Percentiles rank a stretch among this genome's conserved stretches.
Conservation (phyloP, 1,140 invertebrate genomes). For the Pissodes strobi region DNA sequence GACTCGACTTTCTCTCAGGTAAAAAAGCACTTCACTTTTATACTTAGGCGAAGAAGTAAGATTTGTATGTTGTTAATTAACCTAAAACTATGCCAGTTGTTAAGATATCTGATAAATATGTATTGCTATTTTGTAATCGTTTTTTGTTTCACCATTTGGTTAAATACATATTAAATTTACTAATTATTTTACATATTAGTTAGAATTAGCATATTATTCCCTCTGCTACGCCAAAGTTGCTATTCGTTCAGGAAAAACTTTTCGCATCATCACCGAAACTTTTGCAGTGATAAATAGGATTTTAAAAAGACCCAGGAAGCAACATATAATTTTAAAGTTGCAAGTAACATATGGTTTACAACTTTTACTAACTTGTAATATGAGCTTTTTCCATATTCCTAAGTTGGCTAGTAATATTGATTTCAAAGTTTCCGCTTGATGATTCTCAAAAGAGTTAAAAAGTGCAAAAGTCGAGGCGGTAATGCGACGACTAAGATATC, state of each 20-base stretch:
- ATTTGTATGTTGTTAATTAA: too few relatives aligned
- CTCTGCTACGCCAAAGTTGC: too few relatives aligned
- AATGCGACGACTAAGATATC: slow-evolving; percentile 12
- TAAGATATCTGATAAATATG: too few relatives aligned
- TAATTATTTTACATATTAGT: too few relatives aligned
- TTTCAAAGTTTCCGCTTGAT: slow-evolving; percentile 44
- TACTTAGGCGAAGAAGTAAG: too few relatives aligned
- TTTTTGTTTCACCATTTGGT: too few relatives aligned
- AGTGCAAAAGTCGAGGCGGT: slow-evolving; percentile 42
- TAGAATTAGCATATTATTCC: too few relatives aligned
- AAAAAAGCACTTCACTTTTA: too few relatives aligned
- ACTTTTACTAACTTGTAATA: slow-evolving; percentile 33
- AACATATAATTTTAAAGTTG: slow-evolving; percentile 34
- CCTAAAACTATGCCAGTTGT: too few relatives aligned
- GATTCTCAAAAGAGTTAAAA: slow-evolving; percentile 45
- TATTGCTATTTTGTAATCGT: too few relatives aligned
- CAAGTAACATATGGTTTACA: slow-evolving; percentile 31
- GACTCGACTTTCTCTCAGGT: too few relatives aligned
- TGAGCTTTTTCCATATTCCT: slow-evolving; percentile 30
- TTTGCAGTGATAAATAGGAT: slow-evolving; percentile 21
- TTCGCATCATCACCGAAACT: slow-evolving; percentile 17
- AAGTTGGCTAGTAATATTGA: slow-evolving; percentile 42
- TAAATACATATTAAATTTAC: too few relatives aligned
- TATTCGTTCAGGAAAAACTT: slow-evolving; percentile 1
- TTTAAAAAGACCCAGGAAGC: slow-evolving; percentile 26